Percentiles rank a stretch among this genome's conserved stretches.
phyloP scores from a whole-genome alignment of 2,797 vertebrate genomes.

The Babyrousa celebensis region DNA sequence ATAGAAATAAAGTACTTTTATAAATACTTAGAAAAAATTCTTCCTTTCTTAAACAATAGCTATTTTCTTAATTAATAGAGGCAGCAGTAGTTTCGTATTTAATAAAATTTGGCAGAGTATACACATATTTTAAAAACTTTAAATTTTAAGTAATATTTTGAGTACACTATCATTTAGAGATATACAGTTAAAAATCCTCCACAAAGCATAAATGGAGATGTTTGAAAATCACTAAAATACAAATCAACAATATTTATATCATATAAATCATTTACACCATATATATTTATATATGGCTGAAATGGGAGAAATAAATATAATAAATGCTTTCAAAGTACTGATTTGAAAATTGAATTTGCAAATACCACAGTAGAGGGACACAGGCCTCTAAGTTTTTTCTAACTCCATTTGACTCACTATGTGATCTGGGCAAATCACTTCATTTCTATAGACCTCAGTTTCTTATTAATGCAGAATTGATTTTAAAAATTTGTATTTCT shows the following conservation, averaged over 20 bases:
- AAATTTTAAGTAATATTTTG: conserved; percentile 48
- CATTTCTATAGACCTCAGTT: conserved; percentile 23
- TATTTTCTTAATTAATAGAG: conserved; percentile 19
- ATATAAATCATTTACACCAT: no score
- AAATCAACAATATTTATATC: background rate
- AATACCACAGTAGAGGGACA: background rate
- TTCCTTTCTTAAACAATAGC: background rate
- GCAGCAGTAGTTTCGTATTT: background rate
- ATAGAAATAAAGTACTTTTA: conserved; percentile 23
- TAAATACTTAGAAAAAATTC: background rate
- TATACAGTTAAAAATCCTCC: background rate
- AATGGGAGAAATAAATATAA: conserved; percentile 7
- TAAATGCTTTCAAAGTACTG: background rate
- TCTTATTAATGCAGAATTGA: conserved; percentile 11
- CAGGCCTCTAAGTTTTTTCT: background rate
- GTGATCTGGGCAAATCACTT: background rate
- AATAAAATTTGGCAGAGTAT: conserved; percentile 6
- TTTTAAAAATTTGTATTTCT: background rate
- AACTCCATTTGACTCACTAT: background rate
- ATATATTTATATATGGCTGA: background rate
- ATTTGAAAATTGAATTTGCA: conserved; percentile 46
- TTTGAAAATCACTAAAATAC: conserved; percentile 47
- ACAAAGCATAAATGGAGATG: background rate
- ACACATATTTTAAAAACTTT: background rate
- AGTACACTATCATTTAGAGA: background rate